phyloP scores from a whole-genome alignment of 2,113 vertebrate genomes.

The Pantherophis guttatus region DNA sequence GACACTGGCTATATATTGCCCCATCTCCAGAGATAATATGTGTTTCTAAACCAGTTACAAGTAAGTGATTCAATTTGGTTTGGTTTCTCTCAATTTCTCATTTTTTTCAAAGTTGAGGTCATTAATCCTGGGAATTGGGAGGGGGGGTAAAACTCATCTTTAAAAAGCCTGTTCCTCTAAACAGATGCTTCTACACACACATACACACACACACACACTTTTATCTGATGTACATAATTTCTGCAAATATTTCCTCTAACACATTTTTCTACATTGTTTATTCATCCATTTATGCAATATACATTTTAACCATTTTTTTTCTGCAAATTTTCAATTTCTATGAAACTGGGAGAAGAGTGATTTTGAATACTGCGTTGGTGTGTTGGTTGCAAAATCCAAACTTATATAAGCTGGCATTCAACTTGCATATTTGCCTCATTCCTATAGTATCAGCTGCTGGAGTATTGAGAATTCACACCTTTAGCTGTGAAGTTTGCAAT shows the following conservation, averaged over 20 bases:
- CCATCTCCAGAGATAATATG: neutral
- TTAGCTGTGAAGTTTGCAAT: neutral
- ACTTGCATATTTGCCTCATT: neutral
- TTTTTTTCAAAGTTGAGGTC: too few species aligned
- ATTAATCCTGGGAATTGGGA: too few species aligned
- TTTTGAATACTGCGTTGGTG: neutral
- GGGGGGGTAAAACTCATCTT: too few species aligned
- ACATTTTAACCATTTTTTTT: neutral
- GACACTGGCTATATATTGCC: neutral
- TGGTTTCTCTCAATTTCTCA: too few species aligned
- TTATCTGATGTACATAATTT: neutral
- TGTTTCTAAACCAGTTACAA: neutral
- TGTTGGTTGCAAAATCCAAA: neutral
- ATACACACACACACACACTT: neutral
- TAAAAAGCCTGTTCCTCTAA: too few species aligned
- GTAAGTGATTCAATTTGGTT: neutral
- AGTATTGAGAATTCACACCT: neutral
- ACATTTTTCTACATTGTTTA: neutral
- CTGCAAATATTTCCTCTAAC: neutral
- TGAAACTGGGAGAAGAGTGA: neutral
- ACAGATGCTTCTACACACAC: neutral
- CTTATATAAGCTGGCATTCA: neutral
- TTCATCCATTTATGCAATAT: neutral
- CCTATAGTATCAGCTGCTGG: neutral
- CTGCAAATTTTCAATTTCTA: neutral